Percentiles rank a stretch among this genome's conserved stretches.
These are phyloP conservation scores for Proteles cristata DNA, from an alignment of 2,113 vertebrate species.

Conservation along the genomic window DNA sequence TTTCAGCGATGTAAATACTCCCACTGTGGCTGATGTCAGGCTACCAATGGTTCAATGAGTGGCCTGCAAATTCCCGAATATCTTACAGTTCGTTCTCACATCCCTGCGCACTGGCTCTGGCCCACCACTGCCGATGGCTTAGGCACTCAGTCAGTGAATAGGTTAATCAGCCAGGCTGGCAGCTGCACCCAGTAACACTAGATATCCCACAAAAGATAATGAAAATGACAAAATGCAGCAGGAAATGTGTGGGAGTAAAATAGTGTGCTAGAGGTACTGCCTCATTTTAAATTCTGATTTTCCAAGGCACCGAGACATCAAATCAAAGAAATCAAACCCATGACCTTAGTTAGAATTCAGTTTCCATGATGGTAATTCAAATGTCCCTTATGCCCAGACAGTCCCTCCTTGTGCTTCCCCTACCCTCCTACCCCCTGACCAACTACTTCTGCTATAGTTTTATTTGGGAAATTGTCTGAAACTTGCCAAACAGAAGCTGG, in stretches of 20 bases:
- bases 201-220: background rate
- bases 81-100: rapidly evolving
- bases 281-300: constrained; percentile 61
- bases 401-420: background rate
- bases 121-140: background rate
- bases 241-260: background rate
- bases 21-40: background rate
- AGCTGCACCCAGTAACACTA: background rate
- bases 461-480: background rate
- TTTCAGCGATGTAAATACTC: background rate
- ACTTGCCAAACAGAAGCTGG: background rate
- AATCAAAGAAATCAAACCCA: background rate
- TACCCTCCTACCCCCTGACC: too few species aligned
- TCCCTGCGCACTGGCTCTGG: background rate
- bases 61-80: background rate
- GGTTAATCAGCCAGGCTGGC: background rate
- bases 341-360: background rate
- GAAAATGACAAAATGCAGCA: constrained; percentile 26
- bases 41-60: background rate
- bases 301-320: background rate
- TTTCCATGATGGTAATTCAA: constrained; percentile 20
- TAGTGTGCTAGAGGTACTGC: background rate
- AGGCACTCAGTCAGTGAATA: background rate
- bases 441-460: background rate
- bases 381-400: background rate